phyloP scores from a whole-genome alignment of 2,888 invertebrate genomes.

The Aspidiotus destructor region DNA sequence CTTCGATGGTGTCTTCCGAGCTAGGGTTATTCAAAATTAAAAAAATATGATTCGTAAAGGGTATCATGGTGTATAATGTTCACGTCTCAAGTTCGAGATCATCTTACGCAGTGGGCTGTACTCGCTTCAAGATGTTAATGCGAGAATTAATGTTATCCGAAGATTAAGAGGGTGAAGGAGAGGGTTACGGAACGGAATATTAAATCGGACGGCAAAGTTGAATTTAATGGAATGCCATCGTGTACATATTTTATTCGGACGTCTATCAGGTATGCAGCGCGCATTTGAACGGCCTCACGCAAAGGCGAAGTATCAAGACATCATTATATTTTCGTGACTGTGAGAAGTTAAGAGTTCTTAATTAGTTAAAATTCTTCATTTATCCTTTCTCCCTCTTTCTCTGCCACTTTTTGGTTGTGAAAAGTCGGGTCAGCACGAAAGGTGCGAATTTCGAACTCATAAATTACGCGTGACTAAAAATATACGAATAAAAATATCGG shows the following conservation, averaged over 20 bases:
- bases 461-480: neutral
- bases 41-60: neutral
- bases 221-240: neutral
- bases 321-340: neutral
- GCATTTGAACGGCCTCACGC: too few species aligned
- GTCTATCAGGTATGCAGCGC: too few species aligned
- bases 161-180: neutral
- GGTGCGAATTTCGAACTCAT: neutral
- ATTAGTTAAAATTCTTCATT: neutral
- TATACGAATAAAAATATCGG: neutral
- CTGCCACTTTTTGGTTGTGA: neutral
- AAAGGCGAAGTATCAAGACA: too few species aligned
- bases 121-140: neutral
- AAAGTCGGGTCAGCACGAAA: neutral
- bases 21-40: neutral
- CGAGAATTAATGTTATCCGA: slow-evolving; percentile 2
- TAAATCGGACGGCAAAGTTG: neutral
- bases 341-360: neutral
- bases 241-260: too few species aligned
- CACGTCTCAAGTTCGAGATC: neutral
- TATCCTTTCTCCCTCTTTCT: neutral
- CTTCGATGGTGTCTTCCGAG: neutral
- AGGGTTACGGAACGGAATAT: neutral
- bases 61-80: neutral
- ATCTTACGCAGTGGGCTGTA: neutral